Base-by-base conservation (phyloP, 2,113 vertebrate species). In the Cyanoramphus novaezelandiae region DNA sequence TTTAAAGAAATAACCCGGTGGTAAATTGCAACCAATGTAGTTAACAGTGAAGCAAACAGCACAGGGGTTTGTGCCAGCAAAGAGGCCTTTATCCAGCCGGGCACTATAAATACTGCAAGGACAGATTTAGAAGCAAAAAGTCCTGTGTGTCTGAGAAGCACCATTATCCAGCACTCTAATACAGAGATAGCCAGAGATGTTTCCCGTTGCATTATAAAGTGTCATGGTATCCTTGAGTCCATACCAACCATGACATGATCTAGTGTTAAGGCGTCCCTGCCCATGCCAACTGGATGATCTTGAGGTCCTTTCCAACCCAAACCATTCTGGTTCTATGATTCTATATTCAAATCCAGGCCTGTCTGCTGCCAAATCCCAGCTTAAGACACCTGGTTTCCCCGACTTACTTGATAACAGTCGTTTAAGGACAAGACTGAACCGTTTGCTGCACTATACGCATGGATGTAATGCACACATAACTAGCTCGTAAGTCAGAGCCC, bases 381-480 rank as follows among this genome's bases (percentile, higher is more conserved):
- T 39, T 25, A 63, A 35, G 27, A 79, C 21, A 28, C 24, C 29
- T 10, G 3, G 31, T 72, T 60, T 71, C 47, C 8, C 29, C 44
- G 20, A 25, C 76, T 69, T 85, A 72, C 41, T 44, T 50, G 35
- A 47, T 23, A 77, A 37, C 20, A 67, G 23, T 23, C 11, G 28
- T 41, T 86, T 37, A 80, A 74, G 60, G 88, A 29, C 11, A 81
- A 78, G 25, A 86, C 28, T 8, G 15, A 75, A 28, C 15, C 24
- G 13, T 37, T 68, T 62, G 28, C 64, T 78, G 65, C 35, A 20
- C 18, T 75, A 19, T 29, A 33, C 7, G 23, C 10, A 4, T 4
- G 25, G 77, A 74, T 33, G 18, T 82, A 92, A 71, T 0, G 0
- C 24, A 50, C 3, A 2, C 7, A 7, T 7, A 31, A 78, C 53